Conservation (phyloP, 2,797 vertebrate genomes). For the Ammospiza maritima region DNA sequence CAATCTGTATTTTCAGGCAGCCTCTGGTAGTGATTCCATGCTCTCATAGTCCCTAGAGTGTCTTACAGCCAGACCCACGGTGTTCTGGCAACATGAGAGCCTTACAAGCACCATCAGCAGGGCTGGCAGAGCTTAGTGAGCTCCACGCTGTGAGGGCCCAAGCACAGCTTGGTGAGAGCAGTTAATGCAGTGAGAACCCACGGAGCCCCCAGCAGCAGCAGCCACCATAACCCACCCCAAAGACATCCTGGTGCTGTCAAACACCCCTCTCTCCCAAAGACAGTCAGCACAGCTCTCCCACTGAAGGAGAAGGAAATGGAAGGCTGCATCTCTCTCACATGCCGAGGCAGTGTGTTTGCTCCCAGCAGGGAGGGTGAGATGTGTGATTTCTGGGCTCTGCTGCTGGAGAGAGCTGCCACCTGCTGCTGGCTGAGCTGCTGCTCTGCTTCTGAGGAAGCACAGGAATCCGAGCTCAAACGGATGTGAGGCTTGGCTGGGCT, state of each 20-base stretch:
- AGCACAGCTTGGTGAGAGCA: background rate
- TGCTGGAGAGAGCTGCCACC: constrained; percentile 4
- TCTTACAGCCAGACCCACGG: background rate
- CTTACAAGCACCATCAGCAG: background rate
- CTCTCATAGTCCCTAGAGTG: background rate
- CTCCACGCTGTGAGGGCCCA: background rate
- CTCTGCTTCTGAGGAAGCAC: background rate
- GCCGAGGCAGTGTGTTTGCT: background rate
- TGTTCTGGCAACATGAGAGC: background rate
- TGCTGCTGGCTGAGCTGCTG: background rate
- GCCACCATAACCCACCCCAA: background rate
- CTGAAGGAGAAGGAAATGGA: background rate
- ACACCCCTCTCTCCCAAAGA: background rate
- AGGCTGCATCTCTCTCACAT: background rate
- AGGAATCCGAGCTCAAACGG: background rate
- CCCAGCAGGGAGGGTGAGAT: background rate
- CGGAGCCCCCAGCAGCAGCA: background rate
- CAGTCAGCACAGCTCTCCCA: background rate
- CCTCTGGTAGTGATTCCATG: background rate
- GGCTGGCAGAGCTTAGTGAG: background rate
- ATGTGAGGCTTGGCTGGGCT: background rate
- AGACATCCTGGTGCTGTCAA: background rate
- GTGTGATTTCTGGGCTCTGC: background rate
- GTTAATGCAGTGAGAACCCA: background rate
- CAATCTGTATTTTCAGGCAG: background rate